Percentiles rank a stretch among this genome's conserved stretches.
phyloP scores from a whole-genome alignment of 2,888 invertebrate species.

The Limnephilus rhombicus region DNA sequence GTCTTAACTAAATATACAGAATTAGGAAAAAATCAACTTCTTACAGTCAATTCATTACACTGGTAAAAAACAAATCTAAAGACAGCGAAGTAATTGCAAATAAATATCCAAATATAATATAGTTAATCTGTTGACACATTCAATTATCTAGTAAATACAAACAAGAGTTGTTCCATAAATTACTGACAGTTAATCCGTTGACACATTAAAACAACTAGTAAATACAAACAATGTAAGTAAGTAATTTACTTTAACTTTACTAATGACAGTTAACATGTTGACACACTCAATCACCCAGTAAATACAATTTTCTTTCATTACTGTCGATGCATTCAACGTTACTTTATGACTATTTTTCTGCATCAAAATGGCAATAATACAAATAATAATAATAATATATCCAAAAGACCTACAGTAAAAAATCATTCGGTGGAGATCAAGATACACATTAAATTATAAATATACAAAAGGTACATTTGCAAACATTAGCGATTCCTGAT shows the following conservation, averaged over 20 bases:
- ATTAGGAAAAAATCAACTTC: conserved; percentile 61
- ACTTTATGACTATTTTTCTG: conserved; percentile 65
- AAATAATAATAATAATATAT: conserved; percentile 54
- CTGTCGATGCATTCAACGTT: conserved; percentile 57
- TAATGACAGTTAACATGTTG: not conserved
- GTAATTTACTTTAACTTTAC: too few species aligned
- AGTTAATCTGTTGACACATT: conserved; percentile 24
- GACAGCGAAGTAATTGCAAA: conserved; percentile 60
- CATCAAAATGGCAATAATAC: conserved; percentile 64
- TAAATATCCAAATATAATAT: conserved; percentile 53
- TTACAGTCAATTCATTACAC: conserved; percentile 58
- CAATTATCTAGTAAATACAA: conserved; percentile 37
- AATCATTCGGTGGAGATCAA: conserved; percentile 66
- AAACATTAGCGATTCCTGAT: conserved; percentile 63
- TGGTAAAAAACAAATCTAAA: conserved; percentile 52
- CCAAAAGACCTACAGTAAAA: conserved; percentile 64
- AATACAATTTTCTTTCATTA: conserved; percentile 54
- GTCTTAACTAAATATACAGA: conserved; percentile 62
- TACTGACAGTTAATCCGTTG: not conserved
- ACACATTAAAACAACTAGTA: conserved; percentile 41
- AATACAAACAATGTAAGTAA: too few species aligned
- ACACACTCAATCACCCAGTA: conserved; percentile 40
- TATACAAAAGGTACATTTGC: conserved; percentile 65
- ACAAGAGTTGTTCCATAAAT: conserved; percentile 14
- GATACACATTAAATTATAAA: conserved; percentile 63